Percentiles rank a stretch among this genome's conserved stretches.
phyloP scores from a whole-genome alignment of 2,113 vertebrate genomes.

The Anthoscopus minutus region DNA sequence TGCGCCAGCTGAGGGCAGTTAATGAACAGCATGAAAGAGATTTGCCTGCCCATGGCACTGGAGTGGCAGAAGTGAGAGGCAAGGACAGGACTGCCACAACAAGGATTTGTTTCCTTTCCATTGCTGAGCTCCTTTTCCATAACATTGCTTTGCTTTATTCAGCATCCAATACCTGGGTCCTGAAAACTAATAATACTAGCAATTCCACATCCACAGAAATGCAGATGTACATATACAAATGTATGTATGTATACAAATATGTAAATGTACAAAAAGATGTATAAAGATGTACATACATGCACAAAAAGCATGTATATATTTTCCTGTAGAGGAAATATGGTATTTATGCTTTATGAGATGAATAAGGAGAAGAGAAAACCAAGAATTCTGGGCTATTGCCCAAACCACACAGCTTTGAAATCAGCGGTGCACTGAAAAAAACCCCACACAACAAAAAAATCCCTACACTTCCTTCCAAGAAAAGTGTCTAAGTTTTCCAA shows the following conservation, averaged over 20 bases:
- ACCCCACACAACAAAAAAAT: not conserved
- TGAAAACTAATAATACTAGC: not conserved
- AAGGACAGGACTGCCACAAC: not conserved
- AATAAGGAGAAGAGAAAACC: constrained; percentile 43
- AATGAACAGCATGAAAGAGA: not conserved
- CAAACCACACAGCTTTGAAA: constrained; percentile 67
- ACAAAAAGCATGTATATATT: not conserved
- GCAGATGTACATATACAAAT: not conserved
- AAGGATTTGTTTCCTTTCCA: not conserved
- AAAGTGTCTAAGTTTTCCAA: constrained; percentile 45
- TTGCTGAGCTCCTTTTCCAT: not conserved
- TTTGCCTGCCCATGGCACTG: not conserved
- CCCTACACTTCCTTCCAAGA: constrained; percentile 14
- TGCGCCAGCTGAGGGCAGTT: not conserved
- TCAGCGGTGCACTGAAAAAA: not conserved
- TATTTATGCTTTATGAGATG: constrained; percentile 34
- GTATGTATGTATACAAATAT: too few species aligned
- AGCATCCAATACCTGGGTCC: not conserved
- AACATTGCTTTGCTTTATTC: not conserved
- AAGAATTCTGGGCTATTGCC: constrained; percentile 42
- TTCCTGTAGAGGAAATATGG: not conserved
- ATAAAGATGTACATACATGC: not conserved
- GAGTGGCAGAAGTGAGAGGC: accelerated
- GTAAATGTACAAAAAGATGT: too few species aligned
- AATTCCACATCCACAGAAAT: not conserved